A percentile compares a stretch with the other conserved stretches of the same genome.
Conservation (phyloP, 2,113 vertebrate species). For the Trogon melanurus region DNA sequence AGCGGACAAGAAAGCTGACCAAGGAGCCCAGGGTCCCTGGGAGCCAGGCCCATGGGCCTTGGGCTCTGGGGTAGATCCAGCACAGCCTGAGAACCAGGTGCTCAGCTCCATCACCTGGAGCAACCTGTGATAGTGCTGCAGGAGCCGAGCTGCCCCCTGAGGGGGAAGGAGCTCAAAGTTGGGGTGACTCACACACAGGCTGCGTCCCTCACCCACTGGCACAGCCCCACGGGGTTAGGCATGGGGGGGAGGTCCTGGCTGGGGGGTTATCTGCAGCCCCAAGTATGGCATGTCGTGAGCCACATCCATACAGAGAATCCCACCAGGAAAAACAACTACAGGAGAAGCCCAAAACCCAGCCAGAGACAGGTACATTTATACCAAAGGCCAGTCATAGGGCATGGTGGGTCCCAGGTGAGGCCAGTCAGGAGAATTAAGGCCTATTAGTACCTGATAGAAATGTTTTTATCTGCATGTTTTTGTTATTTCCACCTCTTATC, state of each 20-base stretch:
- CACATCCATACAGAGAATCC: background rate
- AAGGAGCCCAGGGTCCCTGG: background rate
- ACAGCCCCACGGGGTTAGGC: fast-evolving
- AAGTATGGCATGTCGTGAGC: background rate
- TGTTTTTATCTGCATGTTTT: background rate
- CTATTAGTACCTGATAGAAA: background rate
- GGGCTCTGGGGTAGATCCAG: background rate
- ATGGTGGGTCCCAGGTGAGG: fast-evolving
- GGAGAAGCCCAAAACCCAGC: background rate
- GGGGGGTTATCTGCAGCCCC: background rate
- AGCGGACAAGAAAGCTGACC: background rate
- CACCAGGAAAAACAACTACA: background rate
- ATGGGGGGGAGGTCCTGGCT: background rate
- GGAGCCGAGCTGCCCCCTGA: fast-evolving
- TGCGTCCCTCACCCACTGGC: background rate
- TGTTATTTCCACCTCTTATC: background rate
- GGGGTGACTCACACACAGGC: fast-evolving
- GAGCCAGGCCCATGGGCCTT: background rate
- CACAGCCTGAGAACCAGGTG: background rate
- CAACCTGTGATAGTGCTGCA: fast-evolving
- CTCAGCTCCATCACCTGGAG: background rate
- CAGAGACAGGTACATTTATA: background rate
- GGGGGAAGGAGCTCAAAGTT: fast-evolving
- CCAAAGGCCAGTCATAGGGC: background rate
- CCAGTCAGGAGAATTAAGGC: background rate